Evolutionary conservation across 2,888 invertebrate genomes (phyloP).

Genomic region (Zygothrica quintamaculata): DNA sequence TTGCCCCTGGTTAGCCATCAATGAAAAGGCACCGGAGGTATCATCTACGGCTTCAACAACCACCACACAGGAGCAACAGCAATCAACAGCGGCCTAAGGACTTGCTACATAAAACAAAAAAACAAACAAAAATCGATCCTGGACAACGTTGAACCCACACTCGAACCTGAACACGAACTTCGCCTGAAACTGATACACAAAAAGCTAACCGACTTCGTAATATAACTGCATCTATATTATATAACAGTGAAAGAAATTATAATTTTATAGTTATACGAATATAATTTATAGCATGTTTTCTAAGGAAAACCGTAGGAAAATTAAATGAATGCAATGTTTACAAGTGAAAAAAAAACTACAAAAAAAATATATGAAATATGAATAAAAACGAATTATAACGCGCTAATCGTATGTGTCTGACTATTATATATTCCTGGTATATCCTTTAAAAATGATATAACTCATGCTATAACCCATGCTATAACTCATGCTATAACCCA

Average conservation of each 20-base stretch:
- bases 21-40: slow-evolving; percentile 87
- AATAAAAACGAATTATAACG: slow-evolving; percentile 11
- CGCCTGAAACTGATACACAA: slow-evolving; percentile 13
- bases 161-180: slow-evolving; percentile 18
- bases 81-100: slow-evolving; percentile 79
- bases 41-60: slow-evolving; percentile 84
- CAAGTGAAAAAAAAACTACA: slow-evolving; percentile 23
- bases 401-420: too few species aligned
- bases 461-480: too few species aligned
- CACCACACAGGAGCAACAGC: slow-evolving; percentile 72
- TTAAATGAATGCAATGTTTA: slow-evolving; percentile 35
- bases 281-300: slow-evolving; percentile 31
- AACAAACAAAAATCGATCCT: too few species aligned
- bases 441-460: too few species aligned
- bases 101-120: too few species aligned
- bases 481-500: too few species aligned
- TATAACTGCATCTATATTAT: slow-evolving; percentile 22
- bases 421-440: too few species aligned
- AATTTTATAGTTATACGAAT: slow-evolving; percentile 1
- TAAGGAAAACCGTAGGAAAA: slow-evolving; percentile 5
- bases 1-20: slow-evolving; percentile 90
- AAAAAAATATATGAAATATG: slow-evolving; percentile 25
- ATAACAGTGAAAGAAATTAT: slow-evolving; percentile 28
- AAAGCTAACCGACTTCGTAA: slow-evolving; percentile 25
- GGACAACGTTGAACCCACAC: slow-evolving; percentile 16